These are phyloP conservation scores for Neocrepidodera transversa DNA, from an alignment of 2,888 invertebrate genomes.

Conservation along the genomic window DNA sequence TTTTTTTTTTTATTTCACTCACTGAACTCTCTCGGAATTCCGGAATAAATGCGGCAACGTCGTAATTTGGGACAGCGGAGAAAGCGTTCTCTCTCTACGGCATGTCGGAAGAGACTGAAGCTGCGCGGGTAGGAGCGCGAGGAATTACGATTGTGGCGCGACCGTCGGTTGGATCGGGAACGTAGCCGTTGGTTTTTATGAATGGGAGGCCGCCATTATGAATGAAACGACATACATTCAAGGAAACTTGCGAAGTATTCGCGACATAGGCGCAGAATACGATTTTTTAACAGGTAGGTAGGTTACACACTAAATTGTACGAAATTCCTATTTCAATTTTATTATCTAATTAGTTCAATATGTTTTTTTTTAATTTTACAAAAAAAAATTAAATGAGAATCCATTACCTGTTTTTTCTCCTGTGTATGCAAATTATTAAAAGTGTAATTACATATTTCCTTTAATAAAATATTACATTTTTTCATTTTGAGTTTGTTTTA, in stretches of 20 bases:
- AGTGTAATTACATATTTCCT: too few relatives aligned
- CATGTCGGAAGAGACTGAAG: conserved; percentile 45
- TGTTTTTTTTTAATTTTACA: too few relatives aligned
- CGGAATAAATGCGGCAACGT: conserved; percentile 33
- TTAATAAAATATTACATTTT: too few relatives aligned
- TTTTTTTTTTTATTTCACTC: conserved; percentile 30
- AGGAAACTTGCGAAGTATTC: conserved; percentile 55
- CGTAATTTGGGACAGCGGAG: conserved; percentile 30
- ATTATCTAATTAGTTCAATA: too few relatives aligned
- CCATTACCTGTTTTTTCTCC: too few relatives aligned
- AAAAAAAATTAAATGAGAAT: too few relatives aligned
- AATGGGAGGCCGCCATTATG: conserved; percentile 77
- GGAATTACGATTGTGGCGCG: conserved; percentile 53
- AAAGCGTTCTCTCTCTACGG: conserved; percentile 34
- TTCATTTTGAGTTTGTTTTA: too few relatives aligned
- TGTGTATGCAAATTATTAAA: too few relatives aligned
- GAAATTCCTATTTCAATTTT: too few relatives aligned
- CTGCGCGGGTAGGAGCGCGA: conserved; percentile 49
- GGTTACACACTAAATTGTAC: too few relatives aligned
- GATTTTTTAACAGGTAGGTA: conserved; percentile 14
- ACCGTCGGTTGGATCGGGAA: conserved; percentile 52
- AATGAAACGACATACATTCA: conserved; percentile 68
- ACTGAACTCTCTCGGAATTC: conserved; percentile 27
- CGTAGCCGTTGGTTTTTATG: conserved; percentile 70
- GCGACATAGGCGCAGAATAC: conserved; percentile 40